Evolutionary conservation across 2,797 vertebrate genomes (phyloP), one percentile per base, ranked within the genome.

Genomic region (Sebastes matsubarae): DNA sequence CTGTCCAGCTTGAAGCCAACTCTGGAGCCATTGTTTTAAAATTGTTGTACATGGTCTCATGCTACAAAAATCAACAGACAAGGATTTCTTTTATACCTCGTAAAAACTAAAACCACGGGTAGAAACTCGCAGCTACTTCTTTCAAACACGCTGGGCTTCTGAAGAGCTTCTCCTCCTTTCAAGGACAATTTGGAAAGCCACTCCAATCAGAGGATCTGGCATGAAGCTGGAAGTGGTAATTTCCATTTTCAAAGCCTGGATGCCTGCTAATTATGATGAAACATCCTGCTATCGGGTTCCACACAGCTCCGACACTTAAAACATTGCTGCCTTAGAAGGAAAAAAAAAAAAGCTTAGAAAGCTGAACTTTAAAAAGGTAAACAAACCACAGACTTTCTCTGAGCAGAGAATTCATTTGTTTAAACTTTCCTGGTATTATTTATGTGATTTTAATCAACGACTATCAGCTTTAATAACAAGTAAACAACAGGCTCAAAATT

Each of bases 201-300:
- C 77, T 83, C 67, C 67, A 89, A 80, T 85, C 79, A 75, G 61
- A 63, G 54, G 79, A 85, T 70, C 68, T 75, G 69, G 27, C 67
- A 11, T 71, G 70, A 85, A 86, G 59, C 68, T 79, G 20, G 89
- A 87, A 84, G 79, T 74, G 71, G 75, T 52, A 38, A 84, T 91
- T 88, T 85, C 85, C 83, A 80, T 79, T 80, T 87, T 70, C 78
- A 84, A 88, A 87, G 82, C 78, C 75, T 85, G 78, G 64, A 55
- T 83, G 69, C 66, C 69, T 81, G 79, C 84, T 83, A 76, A 88
- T 91, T 88, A 87, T 32, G 73, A 86, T 72, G 70, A 78, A 77
- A 78, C 67, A 66, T 74, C n/a, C 72, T 68, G 80, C 77, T 76
- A 68, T 85, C 87, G 76, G 80, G 75, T 82, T 89, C 75, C 82